Base-by-base conservation (phyloP, 2,888 invertebrate species). In the Pseudanteris insignis region DNA sequence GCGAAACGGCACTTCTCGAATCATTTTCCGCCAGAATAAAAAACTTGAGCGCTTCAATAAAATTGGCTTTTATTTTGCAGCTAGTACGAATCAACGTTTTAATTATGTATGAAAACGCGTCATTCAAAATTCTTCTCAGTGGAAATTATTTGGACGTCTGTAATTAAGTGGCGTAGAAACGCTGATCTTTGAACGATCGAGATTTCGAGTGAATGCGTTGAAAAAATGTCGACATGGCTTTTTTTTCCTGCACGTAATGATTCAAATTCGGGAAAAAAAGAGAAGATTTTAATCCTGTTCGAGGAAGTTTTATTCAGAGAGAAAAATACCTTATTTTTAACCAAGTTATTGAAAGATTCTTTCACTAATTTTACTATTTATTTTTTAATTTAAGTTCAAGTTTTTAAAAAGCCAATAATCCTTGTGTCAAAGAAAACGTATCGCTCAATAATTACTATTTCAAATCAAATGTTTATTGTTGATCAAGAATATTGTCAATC, bases 1-100 rank as follows among this genome's bases (percentile, higher is more conserved):
- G n/a, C n/a, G n/a, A n/a, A n/a, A 48, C 34, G 28, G 26, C 38
- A 38, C 57, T 58, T 58, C 50, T 43, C 30, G 55, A 58, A 50
- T 44, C 38, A 50, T 58, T 58, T 58, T 58, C 48, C 37, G 41
- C 9, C 25, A 33, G 21, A 25, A 48, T 48, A 43, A 57, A 48
- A 57, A 57, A 57, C 43, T 38, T 26, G 30, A 13, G 8, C 50
- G 32, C 44, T 44, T 38, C 32, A 58, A 44, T 50, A 50, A 44
- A 50, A 58, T 58, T 50, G 58, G 50, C 48, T 47, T 43, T 50
- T 51, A 32, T 44, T 44, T 24, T 11, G 33, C 24, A 41, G 30
- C 36, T 15, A 50, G 33, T 44, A 15, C 21, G 21, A 28, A 43
- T 33, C 26, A 38, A 50, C 33, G 44, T 50, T 33, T 30, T 33